Evolutionary conservation across 2,797 vertebrate genomes (phyloP).

Genomic region (Falco berigora): DNA sequence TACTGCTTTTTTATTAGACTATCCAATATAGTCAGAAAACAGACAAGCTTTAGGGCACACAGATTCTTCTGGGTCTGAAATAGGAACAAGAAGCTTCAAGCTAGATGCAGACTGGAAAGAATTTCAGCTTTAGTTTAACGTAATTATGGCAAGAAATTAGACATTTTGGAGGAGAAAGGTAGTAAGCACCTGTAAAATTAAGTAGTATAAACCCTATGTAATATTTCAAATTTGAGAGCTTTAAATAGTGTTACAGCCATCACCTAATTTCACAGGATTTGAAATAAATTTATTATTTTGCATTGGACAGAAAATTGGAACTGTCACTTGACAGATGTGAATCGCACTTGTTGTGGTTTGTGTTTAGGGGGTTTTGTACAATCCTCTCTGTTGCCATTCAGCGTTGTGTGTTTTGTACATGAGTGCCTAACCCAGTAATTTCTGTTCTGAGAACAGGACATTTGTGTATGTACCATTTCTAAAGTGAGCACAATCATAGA

Average conservation of each 20-base stretch:
- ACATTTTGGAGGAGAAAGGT: background rate
- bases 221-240: background rate
- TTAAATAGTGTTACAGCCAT: background rate
- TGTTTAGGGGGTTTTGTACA: background rate
- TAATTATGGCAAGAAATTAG: background rate
- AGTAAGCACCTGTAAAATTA: background rate
- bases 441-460: background rate
- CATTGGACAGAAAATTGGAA: background rate
- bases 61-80: background rate
- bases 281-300: background rate
- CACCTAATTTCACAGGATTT: background rate
- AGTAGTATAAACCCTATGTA: background rate
- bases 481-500: background rate
- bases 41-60: background rate
- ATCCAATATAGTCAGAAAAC: background rate
- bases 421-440: background rate
- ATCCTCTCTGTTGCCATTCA: background rate
- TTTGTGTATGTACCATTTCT: background rate
- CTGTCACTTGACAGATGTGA: background rate
- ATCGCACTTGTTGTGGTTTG: background rate
- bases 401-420: rapidly evolving
- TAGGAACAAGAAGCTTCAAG: background rate
- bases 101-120: background rate
- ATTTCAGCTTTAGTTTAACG: background rate
- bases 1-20: background rate